phyloP scores from a whole-genome alignment of 2,797 vertebrate genomes.

The Pelobates cultripes region DNA sequence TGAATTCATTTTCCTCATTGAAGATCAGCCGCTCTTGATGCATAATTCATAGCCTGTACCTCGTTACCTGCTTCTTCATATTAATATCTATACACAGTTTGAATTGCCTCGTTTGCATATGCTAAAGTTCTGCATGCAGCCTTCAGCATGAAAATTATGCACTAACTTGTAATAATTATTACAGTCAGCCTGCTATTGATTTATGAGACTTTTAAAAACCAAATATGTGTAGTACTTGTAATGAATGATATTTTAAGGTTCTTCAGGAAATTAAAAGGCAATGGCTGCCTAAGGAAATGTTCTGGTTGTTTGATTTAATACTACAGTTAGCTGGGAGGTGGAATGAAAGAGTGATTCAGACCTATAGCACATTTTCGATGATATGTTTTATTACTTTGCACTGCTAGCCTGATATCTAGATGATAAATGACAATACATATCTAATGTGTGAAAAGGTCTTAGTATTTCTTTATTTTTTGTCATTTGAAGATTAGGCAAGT shows the following conservation, averaged over 20 bases:
- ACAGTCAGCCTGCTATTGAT: conserved; percentile 99
- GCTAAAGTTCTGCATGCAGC: conserved; percentile 96
- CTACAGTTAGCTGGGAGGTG: conserved; percentile 98
- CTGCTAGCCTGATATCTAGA: conserved; percentile 96
- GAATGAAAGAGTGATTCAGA: conserved; percentile 99
- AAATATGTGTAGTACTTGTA: conserved; percentile 99
- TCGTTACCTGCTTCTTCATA: conserved; percentile 99
- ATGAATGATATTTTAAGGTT: conserved; percentile 99
- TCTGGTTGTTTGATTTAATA: conserved; percentile 99
- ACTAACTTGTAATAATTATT: conserved; percentile 99
- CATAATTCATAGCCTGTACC: conserved; percentile 99
- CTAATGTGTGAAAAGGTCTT: conserved; percentile 86
- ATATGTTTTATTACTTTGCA: conserved; percentile 99
- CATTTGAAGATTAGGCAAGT: conserved; percentile 83
- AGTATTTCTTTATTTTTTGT: conserved; percentile 88
- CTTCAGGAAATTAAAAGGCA: conserved; percentile 99
- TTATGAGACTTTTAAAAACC: conserved; percentile 99
- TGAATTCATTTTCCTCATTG: conserved; percentile 99
- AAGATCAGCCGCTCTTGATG: conserved; percentile 99
- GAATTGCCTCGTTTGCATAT: conserved; percentile 99
- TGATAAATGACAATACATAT: conserved; percentile 98
- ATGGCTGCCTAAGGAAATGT: conserved; percentile 99
- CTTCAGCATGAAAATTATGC: conserved; percentile 99
- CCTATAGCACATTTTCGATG: conserved; percentile 99
- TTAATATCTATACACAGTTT: conserved; percentile 99